Percentiles rank a stretch among this genome's conserved stretches.
phyloP scores from a whole-genome alignment of 2,888 invertebrate species.

The Rugalucina vietnamica region DNA sequence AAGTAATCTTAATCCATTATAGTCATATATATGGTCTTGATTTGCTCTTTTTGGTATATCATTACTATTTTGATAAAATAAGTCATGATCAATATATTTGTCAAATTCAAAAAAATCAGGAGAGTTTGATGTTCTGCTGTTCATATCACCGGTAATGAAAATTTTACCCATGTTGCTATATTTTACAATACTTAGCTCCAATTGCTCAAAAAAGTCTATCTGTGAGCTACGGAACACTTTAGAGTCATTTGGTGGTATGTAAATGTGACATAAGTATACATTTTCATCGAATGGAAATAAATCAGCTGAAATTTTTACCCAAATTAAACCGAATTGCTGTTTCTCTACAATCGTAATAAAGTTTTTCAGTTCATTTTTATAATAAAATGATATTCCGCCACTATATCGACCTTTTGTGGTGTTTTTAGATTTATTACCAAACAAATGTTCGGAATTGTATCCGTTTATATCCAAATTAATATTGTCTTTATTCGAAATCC shows the following conservation, averaged over 20 bases:
- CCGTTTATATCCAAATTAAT: slow-evolving; percentile 2
- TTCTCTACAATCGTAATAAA: slow-evolving; percentile 11
- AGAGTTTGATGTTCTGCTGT: background rate
- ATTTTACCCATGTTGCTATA: background rate
- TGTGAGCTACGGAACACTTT: background rate
- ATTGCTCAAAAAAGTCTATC: background rate
- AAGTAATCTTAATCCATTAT: too few relatives aligned
- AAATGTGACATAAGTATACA: slow-evolving; percentile 4
- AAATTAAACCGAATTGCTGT: background rate
- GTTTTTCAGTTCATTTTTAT: background rate
- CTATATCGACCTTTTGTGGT: slow-evolving; percentile 1
- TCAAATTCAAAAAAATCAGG: background rate
- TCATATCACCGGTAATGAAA: background rate
- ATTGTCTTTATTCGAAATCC: background rate
- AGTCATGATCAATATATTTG: background rate
- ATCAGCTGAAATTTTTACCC: background rate
- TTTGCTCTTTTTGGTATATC: too few relatives aligned
- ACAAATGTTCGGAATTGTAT: slow-evolving; percentile 7
- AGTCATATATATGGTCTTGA: too few relatives aligned
- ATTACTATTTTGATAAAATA: too few relatives aligned
- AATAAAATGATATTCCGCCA: slow-evolving; percentile 9
- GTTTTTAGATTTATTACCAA: slow-evolving; percentile 11
- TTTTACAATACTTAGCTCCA: background rate
- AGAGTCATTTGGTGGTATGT: background rate
- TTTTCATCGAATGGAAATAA: slow-evolving; percentile 4